Conservation (phyloP, 2,797 vertebrate species). For the Mus caroli region DNA sequence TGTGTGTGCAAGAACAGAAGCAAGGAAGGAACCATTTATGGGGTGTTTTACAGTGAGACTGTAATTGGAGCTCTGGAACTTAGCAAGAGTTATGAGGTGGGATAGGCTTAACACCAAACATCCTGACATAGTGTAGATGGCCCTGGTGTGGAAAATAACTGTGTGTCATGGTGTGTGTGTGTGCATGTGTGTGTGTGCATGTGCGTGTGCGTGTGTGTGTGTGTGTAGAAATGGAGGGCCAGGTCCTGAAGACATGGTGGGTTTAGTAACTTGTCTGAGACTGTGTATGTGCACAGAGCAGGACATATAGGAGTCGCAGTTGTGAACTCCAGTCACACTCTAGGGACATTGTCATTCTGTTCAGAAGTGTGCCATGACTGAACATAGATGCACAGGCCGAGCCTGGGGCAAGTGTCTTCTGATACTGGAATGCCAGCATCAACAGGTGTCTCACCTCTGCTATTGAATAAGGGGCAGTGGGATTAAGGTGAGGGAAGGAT, state of each 20-base stretch:
- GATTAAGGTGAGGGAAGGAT: neutral
- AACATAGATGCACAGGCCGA: too few relatives aligned
- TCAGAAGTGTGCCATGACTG: neutral
- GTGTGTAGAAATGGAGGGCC: neutral
- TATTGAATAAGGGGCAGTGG: neutral
- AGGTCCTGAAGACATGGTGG: neutral
- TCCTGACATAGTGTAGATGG: neutral
- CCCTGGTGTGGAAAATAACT: neutral
- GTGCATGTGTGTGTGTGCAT: neutral
- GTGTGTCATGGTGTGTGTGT: neutral
- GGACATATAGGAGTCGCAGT: neutral
- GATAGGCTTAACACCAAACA: slow-evolving; percentile 29
- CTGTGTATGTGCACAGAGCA: neutral
- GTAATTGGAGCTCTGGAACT: slow-evolving; percentile 60
- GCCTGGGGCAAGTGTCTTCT: neutral
- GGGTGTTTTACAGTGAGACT: slow-evolving; percentile 74
- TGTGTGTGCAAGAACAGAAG: neutral
- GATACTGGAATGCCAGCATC: neutral
- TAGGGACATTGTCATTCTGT: neutral
- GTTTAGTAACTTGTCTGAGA: neutral
- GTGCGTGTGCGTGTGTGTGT: neutral
- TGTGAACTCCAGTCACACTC: neutral
- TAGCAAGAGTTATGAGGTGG: slow-evolving; percentile 73
- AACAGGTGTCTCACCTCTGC: neutral
- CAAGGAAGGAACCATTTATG: slow-evolving; percentile 12